Conservation (phyloP, 2,797 vertebrate genomes). For the Lacerta viridis region DNA sequence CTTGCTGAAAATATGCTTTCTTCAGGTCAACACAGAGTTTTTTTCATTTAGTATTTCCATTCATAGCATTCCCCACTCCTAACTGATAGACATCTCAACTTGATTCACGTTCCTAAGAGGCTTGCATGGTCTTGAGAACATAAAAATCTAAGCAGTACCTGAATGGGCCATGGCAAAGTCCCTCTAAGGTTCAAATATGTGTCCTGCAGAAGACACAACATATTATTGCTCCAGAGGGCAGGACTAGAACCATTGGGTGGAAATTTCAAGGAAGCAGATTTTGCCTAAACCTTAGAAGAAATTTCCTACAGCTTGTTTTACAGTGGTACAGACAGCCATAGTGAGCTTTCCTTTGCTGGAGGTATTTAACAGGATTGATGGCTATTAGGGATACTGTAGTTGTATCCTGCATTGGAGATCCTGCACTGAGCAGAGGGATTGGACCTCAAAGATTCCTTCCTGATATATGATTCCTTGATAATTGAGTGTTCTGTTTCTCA, state of each 20-base stretch:
- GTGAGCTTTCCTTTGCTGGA: background rate
- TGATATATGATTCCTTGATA: background rate
- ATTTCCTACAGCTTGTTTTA: background rate
- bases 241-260: background rate
- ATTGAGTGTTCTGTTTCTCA: background rate
- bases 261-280: background rate
- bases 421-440: background rate
- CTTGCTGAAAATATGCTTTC: background rate
- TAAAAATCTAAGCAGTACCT: background rate
- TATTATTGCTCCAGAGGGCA: no score
- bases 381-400: no score
- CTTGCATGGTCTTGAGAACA: background rate
- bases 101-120: no score
- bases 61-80: background rate
- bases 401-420: no score
- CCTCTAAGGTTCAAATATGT: background rate
- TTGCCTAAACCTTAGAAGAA: background rate
- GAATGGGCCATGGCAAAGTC: background rate
- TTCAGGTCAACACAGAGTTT: background rate
- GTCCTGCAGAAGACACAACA: background rate
- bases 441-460: background rate
- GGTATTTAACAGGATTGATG: background rate
- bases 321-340: background rate
- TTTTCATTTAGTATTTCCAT: background rate
- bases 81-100: background rate